These are phyloP conservation scores for Barypeithes pellucidus DNA, from an alignment of 2,888 invertebrate genomes.

Conservation along the genomic window DNA sequence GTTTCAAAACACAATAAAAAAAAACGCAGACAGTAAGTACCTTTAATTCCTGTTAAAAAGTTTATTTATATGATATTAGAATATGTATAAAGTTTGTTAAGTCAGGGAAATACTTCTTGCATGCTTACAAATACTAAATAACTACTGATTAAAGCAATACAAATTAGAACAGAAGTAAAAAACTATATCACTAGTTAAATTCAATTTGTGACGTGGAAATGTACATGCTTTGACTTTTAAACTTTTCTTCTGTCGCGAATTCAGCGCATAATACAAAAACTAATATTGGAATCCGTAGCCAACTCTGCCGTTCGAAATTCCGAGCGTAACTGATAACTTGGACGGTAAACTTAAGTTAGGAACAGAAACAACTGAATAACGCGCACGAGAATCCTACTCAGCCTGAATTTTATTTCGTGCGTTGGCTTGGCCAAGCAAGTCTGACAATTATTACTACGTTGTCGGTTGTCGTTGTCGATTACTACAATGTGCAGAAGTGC, in stretches of 20 bases:
- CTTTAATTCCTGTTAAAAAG: no score
- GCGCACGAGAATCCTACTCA: constrained; percentile 50
- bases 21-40: background rate
- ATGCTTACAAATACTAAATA: background rate
- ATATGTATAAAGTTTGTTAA: constrained; percentile 1
- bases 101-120: background rate
- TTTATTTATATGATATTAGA: no score
- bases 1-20: background rate
- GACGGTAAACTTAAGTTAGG: constrained; percentile 33
- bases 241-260: constrained; percentile 30
- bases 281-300: constrained; percentile 7
- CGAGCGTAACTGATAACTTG: constrained; percentile 49
- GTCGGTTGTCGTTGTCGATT: constrained; percentile 36
- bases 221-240: constrained; percentile 17
- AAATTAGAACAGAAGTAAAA: background rate
- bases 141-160: background rate
- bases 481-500: background rate
- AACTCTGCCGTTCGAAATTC: constrained; percentile 33
- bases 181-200: background rate
- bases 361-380: constrained; percentile 47
- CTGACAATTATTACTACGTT: constrained; percentile 33
- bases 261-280: constrained; percentile 30
- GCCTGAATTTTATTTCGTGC: constrained; percentile 48
- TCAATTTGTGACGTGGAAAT: constrained; percentile 17
- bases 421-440: constrained; percentile 50